Base-by-base conservation (phyloP, 2,797 vertebrate genomes). In the Pteronotus mesoamericanus region DNA sequence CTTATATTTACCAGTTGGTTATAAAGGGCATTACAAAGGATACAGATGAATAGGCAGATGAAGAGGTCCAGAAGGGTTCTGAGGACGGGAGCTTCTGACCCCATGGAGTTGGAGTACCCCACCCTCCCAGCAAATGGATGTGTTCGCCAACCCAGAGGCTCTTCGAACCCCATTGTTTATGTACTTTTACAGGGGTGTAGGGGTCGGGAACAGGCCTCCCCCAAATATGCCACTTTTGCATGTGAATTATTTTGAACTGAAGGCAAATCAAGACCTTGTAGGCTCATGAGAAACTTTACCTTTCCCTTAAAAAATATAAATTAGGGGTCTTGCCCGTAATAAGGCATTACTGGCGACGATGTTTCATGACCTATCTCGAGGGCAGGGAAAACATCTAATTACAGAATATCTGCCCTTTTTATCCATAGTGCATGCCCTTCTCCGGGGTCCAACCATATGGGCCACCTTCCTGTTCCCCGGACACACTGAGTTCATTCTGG, bases 391-490 rank as follows among this genome's bases (percentile, higher is more conserved):
- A 46, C 57, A 46, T 46, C 29, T 64, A 46, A 46, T 61, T 61
- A 44, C 57, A n/a, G 57, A 44, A 29, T 44, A 21, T 61, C 18
- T 46, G 39, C 19, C 7, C 19, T n/a, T 46, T 39, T 44, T 32
- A 9, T 68, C 39, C 26, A 15, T 4, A 57, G 34, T 10, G 19
- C 57, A 9, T 32, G 57, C 18, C 11, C 18, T 61, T 29, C 22
- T 59, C 24, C 7, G 34, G 0, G 0, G 24, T 48, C 69, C 29
- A 11, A 39, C 2, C 8, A 53, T 24, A 15, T 37, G 2, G 6
- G 24, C 66, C 66, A 29, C 22, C 53, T 34, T 74, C 26, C 61
- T 37, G 5, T 34, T 80, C 37, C 42, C 37, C 0, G 2, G 83
- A 48, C 42, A 48, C 22, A 48, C n/a, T 42, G 16, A 37, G 39